These are phyloP conservation scores for Tiliacea citrago DNA, from an alignment of 2,888 invertebrate species.

Conservation along the genomic window DNA sequence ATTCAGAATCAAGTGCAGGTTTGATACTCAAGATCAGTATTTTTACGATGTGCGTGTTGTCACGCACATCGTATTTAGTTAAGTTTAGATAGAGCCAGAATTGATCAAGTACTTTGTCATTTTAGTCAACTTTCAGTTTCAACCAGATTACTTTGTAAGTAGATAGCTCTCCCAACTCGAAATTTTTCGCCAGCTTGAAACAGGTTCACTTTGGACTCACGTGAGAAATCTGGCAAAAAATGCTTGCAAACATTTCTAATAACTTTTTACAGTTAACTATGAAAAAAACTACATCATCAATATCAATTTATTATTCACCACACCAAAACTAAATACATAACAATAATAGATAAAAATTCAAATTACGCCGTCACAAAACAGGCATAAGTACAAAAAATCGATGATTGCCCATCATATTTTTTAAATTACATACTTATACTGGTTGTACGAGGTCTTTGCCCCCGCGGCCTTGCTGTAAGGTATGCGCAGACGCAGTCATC, in stretches of 20 bases:
- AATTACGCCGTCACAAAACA: conserved; percentile 50
- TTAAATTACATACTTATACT: conserved; percentile 56
- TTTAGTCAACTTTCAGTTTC: not conserved
- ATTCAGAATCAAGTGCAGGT: not conserved
- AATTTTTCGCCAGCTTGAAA: not conserved
- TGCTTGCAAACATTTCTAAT: conserved; percentile 8
- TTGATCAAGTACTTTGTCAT: not conserved
- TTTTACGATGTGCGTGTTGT: not conserved
- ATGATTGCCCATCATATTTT: conserved; percentile 58
- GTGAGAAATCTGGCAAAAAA: not conserved
- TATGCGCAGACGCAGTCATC: conserved; percentile 52
- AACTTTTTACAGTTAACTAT: conserved; percentile 32
- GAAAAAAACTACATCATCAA: conserved; percentile 34
- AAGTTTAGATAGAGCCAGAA: not conserved
- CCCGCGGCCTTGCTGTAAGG: conserved; percentile 64
- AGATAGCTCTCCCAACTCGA: not conserved
- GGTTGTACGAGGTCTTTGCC: conserved; percentile 54
- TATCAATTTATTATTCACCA: conserved; percentile 43
- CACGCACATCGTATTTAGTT: too few relatives aligned
- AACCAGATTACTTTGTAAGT: not conserved
- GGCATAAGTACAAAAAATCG: conserved; percentile 58
- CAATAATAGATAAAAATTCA: conserved; percentile 51
- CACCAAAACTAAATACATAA: conserved; percentile 46
- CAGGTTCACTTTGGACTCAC: not conserved
- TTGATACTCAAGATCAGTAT: not conserved